Evolutionary conservation across 2,797 vertebrate species (phyloP), one percentile per base, ranked within the genome.

Genomic region (Erethizon dorsatum): DNA sequence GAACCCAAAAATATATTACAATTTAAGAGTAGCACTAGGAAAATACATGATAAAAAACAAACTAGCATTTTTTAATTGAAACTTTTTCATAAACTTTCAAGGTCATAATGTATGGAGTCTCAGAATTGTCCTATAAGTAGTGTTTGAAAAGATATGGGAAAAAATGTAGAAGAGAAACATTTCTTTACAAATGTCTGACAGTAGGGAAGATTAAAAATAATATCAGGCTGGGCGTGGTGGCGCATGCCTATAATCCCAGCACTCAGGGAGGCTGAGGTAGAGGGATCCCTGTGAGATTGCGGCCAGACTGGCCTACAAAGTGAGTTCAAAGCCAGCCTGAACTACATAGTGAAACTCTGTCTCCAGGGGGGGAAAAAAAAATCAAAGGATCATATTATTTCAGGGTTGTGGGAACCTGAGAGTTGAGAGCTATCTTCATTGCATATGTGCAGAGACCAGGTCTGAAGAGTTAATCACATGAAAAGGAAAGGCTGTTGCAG

Each of bases 121-220:
- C n/a, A 59, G 18, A 93, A 88, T 28, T 45, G 67, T 77, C 77
- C 37, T 52, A 10, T 45, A 79, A 47, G 77, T 84, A 63, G 52
- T 89, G 63, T 79, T 84, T 63, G 57, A 67, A 96, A 65, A 71
- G 90, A 33, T 26, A 67, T 50, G 67, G n/a, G 67, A 69, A 91
- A 85, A 37, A 50, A 4, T 41, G 37, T 7, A 9, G 24, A 90
- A 95, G 52, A 75, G 47, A 94, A 91, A 94, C 11, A 5, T 83
- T 15, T 73, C 54, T 78, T 26, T 95, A 65, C 0, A 12, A 93
- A 4, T 79, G 15, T 41, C 91, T 97, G 41, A 59, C 14, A 77
- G 33, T 65, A 94, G 91, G 50, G 33, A 90, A 26, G 41, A 41
- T 92, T 77, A 9, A 69, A 45, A 88, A 71, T 73, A 47, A 31